Percentiles rank a stretch among this genome's conserved stretches.
These are phyloP conservation scores for Tylochromis polylepis DNA, from an alignment of 2,113 vertebrate species.

Conservation along the genomic window DNA sequence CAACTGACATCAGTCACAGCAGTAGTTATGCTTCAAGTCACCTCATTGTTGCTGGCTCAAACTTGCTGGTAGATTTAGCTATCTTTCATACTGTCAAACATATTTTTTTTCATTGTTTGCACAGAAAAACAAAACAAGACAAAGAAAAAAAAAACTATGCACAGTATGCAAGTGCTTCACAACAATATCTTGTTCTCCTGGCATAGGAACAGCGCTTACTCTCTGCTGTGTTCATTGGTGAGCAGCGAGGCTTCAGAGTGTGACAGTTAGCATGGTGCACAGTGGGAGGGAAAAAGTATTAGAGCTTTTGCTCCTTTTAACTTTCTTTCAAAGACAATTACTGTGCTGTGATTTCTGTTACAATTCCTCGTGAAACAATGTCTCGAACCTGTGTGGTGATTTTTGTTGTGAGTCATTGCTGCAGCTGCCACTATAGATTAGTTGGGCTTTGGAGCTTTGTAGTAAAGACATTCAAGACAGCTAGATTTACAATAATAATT, in stretches of 20 bases:
- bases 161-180: background rate
- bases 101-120: background rate
- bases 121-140: background rate
- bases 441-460: too few species aligned
- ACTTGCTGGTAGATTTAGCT: background rate
- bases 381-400: background rate
- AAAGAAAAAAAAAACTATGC: background rate
- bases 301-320: background rate
- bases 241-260: background rate
- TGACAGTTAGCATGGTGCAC: background rate
- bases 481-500: background rate
- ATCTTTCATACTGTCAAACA: background rate
- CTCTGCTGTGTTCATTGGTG: background rate
- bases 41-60: background rate
- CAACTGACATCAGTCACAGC: background rate
- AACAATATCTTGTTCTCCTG: background rate
- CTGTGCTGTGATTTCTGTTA: background rate
- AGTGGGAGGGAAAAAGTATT: background rate
- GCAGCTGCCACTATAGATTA: background rate
- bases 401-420: background rate
- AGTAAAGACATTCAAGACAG: background rate
- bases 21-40: background rate
- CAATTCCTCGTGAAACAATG: background rate
- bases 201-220: background rate
- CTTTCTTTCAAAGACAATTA: background rate